These are phyloP conservation scores for Larimichthys crocea DNA, from an alignment of 2,113 vertebrate species.

Conservation along the genomic window DNA sequence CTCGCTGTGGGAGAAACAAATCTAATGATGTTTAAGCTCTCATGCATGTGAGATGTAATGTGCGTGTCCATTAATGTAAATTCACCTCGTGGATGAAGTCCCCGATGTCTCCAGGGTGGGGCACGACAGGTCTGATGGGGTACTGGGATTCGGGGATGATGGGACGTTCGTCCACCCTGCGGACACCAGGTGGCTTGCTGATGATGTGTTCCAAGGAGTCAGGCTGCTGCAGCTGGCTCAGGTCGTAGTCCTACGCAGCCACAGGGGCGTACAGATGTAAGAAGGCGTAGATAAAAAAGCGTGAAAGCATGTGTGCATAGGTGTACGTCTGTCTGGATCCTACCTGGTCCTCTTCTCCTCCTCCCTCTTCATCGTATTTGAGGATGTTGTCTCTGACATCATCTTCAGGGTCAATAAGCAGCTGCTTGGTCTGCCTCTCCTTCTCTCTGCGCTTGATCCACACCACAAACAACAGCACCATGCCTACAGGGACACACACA, in stretches of 20 bases:
- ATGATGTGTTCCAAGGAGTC: conserved; percentile 96
- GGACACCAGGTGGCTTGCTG: conserved; percentile 91
- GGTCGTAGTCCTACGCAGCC: conserved; percentile 92
- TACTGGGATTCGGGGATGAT: conserved; percentile 96
- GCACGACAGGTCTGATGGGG: conserved; percentile 92
- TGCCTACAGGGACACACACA: conserved; percentile 81
- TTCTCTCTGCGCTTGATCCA: conserved; percentile 96
- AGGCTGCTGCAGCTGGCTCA: conserved; percentile 97
- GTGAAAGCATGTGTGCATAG: neutral
- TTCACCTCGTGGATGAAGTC: conserved; percentile 98
- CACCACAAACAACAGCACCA: conserved; percentile 93
- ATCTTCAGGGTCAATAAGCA: conserved; percentile 96
- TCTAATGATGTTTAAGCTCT: conserved; percentile 10
- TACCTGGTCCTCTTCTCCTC: conserved; percentile 98
- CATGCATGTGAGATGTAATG: neutral
- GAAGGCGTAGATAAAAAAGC: neutral
- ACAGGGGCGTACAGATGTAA: conserved; percentile 34
- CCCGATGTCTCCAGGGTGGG: conserved; percentile 96
- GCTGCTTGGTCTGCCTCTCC: conserved; percentile 94
- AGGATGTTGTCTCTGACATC: conserved; percentile 97
- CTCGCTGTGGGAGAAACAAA: conserved; percentile 14
- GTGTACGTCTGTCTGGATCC: conserved; percentile 47
- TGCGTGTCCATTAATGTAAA: conserved; percentile 1
- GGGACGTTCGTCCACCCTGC: conserved; percentile 95
- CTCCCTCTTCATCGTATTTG: conserved; percentile 96